Evolutionary conservation across 2,797 vertebrate species (phyloP), one percentile per base, ranked within the genome.

Genomic region (Simalia tracyae): DNA sequence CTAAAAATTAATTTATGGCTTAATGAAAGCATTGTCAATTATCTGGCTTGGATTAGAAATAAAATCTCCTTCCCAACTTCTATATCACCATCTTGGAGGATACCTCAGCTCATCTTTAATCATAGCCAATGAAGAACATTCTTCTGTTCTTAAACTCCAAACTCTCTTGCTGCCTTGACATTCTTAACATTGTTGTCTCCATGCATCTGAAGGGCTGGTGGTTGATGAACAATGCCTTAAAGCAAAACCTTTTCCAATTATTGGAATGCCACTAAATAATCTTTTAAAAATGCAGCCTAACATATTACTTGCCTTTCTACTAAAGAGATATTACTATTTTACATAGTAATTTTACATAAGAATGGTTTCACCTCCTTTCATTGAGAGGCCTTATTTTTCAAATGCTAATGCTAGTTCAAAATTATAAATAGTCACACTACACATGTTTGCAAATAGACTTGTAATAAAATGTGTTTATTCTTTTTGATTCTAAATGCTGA

Each of bases 361-460:
- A 89, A 72, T 56, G 15, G 19, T 7, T 60, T 91, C 14, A 24
- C 19, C 8, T 57, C 42, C 64, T 64, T 87, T 87, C 31, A 81
- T 50, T 87, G 46, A 91, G 91, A 89, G 76, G 66, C 17, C 42
- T 87, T 50, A n/a, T 90, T 89, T 81, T 50, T 50, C 63, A 68
- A 84, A 89, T 15, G n/a, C 28, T 63, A 17, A 54, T 36, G 68
- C 60, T 76, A 46, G 56, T 61, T 31, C 8, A 26, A 88, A 61
- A 88, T 61, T 84, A 59, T 72, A 84, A 60, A 22, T 56, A 64
- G 46, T 36, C 64, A 66, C 54, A 56, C 7, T 24, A 64, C 59
- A 63, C n/a, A 17, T 60, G 22, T 66, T 54, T 56, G 31, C n/a
- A 26, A 50, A 64, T 50, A 85, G 17, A 28, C 11, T 50, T 57